These are phyloP conservation scores for Metalampra italica DNA, from an alignment of 2,888 invertebrate genomes.

Conservation along the genomic window DNA sequence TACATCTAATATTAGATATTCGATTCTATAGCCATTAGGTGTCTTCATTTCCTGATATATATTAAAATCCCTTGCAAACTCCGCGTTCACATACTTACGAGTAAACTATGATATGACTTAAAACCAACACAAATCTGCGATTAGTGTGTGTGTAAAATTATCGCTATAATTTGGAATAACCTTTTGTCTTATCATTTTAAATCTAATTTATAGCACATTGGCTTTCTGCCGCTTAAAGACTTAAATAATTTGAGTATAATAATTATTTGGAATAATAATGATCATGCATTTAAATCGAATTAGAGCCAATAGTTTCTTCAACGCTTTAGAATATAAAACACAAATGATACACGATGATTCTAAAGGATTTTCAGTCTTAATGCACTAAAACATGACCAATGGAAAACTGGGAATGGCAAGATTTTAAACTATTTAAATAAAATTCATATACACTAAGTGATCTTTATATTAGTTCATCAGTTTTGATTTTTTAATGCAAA, in stretches of 20 bases:
- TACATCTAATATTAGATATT: background rate
- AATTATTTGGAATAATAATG: background rate
- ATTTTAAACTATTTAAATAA: conserved; percentile 8
- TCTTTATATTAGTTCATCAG: no score
- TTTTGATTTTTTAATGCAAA: no score
- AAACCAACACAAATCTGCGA: no score
- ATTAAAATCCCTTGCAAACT: no score
- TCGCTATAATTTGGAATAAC: no score
- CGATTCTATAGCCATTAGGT: background rate
- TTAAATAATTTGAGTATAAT: background rate
- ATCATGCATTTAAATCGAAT: background rate
- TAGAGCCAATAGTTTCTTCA: background rate
- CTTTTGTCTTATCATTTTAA: conserved; percentile 17
- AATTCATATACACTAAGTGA: background rate
- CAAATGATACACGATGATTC: background rate
- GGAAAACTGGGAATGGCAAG: conserved; percentile 33
- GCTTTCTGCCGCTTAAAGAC: no score
- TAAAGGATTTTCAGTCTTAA: conserved; percentile 29
- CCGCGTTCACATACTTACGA: no score
- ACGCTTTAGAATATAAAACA: background rate
- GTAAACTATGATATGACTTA: no score
- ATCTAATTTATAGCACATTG: no score
- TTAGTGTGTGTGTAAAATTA: no score
- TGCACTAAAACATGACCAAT: conserved; percentile 1
- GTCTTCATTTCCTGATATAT: no score